These are phyloP conservation scores for Campylorhamphus procurvoides DNA, from an alignment of 2,113 vertebrate genomes.

Conservation along the genomic window DNA sequence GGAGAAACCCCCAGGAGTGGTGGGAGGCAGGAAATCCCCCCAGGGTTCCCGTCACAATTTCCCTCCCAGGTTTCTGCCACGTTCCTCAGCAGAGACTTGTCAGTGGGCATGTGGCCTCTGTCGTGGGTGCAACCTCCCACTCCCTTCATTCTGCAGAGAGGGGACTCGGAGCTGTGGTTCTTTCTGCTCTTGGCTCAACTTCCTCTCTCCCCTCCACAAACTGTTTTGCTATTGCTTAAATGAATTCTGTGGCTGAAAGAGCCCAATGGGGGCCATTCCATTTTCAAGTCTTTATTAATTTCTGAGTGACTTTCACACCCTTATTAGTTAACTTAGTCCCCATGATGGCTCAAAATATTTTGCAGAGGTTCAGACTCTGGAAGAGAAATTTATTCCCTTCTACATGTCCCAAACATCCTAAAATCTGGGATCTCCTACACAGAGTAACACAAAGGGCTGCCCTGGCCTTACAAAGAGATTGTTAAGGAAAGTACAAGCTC, in stretches of 20 bases:
- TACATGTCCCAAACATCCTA: not conserved
- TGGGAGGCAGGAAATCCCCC: slow-evolving; percentile 61
- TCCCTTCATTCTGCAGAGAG: not conserved
- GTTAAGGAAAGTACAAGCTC: slow-evolving; percentile 31
- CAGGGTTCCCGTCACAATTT: slow-evolving; percentile 24
- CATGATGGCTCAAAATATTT: not conserved
- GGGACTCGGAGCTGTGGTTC: not conserved
- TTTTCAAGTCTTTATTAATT: not conserved
- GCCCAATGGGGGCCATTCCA: not conserved
- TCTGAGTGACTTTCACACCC: not conserved
- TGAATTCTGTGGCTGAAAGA: not conserved
- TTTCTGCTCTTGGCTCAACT: slow-evolving; percentile 20
- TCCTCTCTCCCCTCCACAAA: not conserved
- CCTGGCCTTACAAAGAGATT: not conserved
- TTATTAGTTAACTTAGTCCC: not conserved
- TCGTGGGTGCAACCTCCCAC: slow-evolving; percentile 11
- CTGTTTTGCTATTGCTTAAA: not conserved
- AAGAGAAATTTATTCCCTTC: not conserved
- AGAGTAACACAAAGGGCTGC: not conserved
- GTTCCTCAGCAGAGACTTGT: not conserved
- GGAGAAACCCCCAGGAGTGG: slow-evolving; percentile 19
- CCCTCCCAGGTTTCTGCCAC: not conserved
- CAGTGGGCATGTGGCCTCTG: slow-evolving; percentile 9
- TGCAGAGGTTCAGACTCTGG: not conserved
- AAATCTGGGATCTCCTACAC: not conserved